Evolutionary conservation across 2,797 vertebrate genomes (phyloP).

Genomic region (Pelodytes ibericus): DNA sequence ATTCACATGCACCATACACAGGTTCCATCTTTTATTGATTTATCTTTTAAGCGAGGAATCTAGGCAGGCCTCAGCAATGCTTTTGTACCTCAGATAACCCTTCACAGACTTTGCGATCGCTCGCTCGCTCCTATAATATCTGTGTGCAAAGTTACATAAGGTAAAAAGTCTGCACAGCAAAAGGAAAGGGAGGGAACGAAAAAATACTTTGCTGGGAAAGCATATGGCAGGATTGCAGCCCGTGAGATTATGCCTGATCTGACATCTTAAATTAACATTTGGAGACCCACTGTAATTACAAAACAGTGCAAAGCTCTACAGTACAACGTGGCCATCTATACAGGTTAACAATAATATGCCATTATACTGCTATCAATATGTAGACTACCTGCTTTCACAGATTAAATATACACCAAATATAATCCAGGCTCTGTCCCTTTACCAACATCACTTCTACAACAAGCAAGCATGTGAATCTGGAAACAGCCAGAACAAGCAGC

Average conservation of each 20-base stretch:
- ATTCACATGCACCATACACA: no score
- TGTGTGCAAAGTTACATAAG: background rate
- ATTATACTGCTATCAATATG: no score
- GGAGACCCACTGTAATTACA: no score
- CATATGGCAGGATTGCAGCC: background rate
- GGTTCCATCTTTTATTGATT: no score
- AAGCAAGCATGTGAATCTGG: background rate
- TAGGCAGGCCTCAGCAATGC: background rate
- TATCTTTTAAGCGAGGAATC: no score
- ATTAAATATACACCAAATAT: no score
- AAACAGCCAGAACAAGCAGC: background rate
- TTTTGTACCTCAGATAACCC: background rate
- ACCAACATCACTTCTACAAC: no score
- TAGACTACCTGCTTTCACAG: no score
- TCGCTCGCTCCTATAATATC: background rate
- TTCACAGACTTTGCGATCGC: background rate
- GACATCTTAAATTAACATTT: background rate
- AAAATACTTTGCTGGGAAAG: background rate
- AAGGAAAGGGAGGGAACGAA: background rate
- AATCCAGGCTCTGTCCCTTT: no score
- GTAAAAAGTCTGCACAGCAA: background rate
- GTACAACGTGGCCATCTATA: no score
- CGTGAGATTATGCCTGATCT: background rate
- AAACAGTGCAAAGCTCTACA: no score
- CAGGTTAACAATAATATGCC: no score